Percentiles rank a stretch among this genome's conserved stretches.
phyloP scores from a whole-genome alignment of 2,113 vertebrate genomes.

The Macroglossus sobrinus region DNA sequence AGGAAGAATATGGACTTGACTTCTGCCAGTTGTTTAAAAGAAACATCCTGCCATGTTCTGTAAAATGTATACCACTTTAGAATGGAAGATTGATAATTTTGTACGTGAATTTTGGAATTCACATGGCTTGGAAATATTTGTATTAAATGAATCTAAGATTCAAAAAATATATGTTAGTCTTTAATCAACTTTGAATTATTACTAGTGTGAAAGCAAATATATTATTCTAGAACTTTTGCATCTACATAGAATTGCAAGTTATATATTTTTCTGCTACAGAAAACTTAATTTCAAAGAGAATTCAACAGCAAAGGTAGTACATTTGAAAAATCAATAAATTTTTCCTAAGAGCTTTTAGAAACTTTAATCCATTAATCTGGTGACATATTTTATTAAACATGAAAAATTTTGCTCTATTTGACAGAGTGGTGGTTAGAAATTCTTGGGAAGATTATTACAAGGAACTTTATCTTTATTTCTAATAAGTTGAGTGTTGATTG shows the following conservation, averaged over 20 bases:
- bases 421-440: neutral
- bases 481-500: neutral
- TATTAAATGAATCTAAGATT: constrained; percentile 62
- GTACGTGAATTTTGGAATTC: constrained; percentile 36
- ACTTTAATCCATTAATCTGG: neutral
- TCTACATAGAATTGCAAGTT: constrained; percentile 41
- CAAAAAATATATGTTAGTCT: constrained; percentile 59
- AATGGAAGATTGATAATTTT: constrained; percentile 47
- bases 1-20: neutral
- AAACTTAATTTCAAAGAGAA: constrained; percentile 40
- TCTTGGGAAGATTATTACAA: constrained; percentile 20
- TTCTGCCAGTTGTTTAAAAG: constrained; percentile 58
- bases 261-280: constrained; percentile 61
- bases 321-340: constrained; percentile 30
- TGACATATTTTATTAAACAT: neutral
- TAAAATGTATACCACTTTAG: constrained; percentile 43
- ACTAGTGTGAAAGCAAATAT: neutral
- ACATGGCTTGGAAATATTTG: constrained; percentile 53
- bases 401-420: neutral
- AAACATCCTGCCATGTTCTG: constrained; percentile 32
- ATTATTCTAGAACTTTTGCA: constrained; percentile 65
- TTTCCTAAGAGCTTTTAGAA: constrained; percentile 61
- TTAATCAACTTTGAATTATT: constrained; percentile 65
- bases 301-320: constrained; percentile 59
- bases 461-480: constrained; percentile 13